Conservation (phyloP, 2,113 vertebrate species). For the Eurystomus gularis region DNA sequence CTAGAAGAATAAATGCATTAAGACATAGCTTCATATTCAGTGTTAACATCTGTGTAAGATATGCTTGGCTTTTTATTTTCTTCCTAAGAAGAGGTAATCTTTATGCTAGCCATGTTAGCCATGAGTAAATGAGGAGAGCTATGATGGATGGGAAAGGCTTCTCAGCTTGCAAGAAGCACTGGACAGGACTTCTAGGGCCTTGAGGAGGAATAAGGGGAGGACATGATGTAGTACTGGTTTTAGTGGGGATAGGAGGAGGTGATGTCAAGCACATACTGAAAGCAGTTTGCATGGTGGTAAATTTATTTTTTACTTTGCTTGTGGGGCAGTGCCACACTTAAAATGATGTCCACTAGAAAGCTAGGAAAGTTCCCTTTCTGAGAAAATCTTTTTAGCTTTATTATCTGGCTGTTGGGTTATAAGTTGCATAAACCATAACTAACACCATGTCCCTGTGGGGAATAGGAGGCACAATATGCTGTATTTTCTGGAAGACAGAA, state of each 20-base stretch:
- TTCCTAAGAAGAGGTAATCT: background rate
- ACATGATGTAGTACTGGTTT: background rate
- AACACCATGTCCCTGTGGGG: background rate
- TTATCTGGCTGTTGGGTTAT: background rate
- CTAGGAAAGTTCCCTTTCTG: background rate
- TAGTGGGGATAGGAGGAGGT: background rate
- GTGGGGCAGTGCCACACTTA: background rate
- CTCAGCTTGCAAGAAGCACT: background rate
- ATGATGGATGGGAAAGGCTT: background rate
- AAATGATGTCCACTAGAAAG: background rate
- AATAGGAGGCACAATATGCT: background rate
- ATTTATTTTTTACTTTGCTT: background rate
- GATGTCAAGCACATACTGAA: background rate
- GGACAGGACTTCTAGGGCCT: background rate
- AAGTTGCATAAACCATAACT: background rate
- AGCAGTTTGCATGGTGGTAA: background rate
- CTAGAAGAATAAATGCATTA: background rate
- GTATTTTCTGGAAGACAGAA: background rate
- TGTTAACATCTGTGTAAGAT: background rate
- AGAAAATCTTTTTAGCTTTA: background rate
- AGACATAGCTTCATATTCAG: background rate
- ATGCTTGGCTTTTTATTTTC: background rate
- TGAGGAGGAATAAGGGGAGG: background rate
- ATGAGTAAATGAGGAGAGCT: background rate
- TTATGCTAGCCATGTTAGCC: background rate